phyloP scores from a whole-genome alignment of 2,888 invertebrate species.

The Epinotia nisella region DNA sequence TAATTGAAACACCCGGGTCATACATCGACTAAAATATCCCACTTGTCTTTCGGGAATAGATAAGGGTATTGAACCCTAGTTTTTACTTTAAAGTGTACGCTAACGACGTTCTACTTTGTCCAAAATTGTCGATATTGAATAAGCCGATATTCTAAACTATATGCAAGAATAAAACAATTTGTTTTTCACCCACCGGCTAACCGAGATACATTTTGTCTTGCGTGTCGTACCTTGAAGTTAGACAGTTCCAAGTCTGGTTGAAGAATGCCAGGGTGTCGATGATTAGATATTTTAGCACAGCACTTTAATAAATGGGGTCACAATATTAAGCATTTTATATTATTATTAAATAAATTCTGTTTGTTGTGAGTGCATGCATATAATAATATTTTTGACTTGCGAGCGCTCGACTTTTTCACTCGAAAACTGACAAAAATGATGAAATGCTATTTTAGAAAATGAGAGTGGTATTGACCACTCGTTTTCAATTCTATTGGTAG shows the following conservation, averaged over 20 bases:
- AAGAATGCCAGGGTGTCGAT: not conserved
- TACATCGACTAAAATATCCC: not conserved
- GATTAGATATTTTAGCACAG: constrained; percentile 10
- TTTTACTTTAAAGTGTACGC: not conserved
- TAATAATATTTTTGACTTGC: too few species aligned
- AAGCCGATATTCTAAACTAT: not conserved
- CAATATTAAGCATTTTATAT: constrained; percentile 19
- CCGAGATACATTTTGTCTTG: not conserved
- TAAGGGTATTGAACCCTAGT: not conserved
- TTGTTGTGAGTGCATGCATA: constrained; percentile 18
- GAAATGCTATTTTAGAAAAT: too few species aligned
- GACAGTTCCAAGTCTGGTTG: not conserved
- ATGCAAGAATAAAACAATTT: not conserved
- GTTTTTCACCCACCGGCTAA: not conserved
- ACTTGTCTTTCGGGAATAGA: not conserved
- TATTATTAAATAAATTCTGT: not conserved
- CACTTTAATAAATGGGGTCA: constrained; percentile 1
- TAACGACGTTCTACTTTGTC: not conserved
- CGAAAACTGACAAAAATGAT: too few species aligned
- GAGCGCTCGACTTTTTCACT: too few species aligned
- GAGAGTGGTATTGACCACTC: too few species aligned
- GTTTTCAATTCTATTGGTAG: too few species aligned
- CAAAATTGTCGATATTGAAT: not conserved
- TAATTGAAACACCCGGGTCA: not conserved
- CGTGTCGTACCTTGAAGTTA: not conserved